Base-by-base conservation (phyloP, 2,888 invertebrate genomes). In the Drosophila formosana region DNA sequence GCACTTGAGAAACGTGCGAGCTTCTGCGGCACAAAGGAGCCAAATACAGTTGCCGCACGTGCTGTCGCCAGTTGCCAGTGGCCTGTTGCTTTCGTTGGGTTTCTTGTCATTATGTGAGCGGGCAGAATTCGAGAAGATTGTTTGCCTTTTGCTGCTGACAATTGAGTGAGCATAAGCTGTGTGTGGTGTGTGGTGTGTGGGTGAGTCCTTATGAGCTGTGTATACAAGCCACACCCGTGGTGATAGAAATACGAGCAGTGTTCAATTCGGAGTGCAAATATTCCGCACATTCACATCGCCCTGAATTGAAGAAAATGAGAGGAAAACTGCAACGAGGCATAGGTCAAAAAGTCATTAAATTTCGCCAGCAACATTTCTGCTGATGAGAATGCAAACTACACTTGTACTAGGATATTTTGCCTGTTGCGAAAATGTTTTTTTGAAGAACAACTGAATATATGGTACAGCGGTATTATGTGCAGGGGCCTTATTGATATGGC, bases 401-500 rank as follows among this genome's bases (percentile, higher is more conserved):
- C 18, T 18, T 18, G 18, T 18, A 18, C 18, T 18, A 18, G 18
- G 18, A 11, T 11, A 4, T 37, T 37, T 37, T 37, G 9, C n/a
- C 13, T 0, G 46, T 46, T 25, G 43, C 23, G 39, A 50, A 34
- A 43, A 13, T 7, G 32, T 6, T 37, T 8, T 41, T 13, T 18
- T 18, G 18, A 25, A 41, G 23, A 56, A 60, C 50, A 34, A 4
- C 46, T 25, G 25, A 55, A n/a, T n/a, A 39, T 30, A 6, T 30
- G 30, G 30, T 6, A 6, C 6, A 30, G 11, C 4, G 37, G 18
- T 18, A 18, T 18, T 18, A 18, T 4, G 37, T 37, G n/a, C 11
- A 2, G 30, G 30, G 30, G 56, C 41, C 72, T 66, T 70, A 80
- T 79, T 78, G 80, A 80, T 78, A 72, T 75, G 62, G 69, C 77